Base-by-base conservation (phyloP, 2,888 invertebrate species). In the Drosophila neonasuta region DNA sequence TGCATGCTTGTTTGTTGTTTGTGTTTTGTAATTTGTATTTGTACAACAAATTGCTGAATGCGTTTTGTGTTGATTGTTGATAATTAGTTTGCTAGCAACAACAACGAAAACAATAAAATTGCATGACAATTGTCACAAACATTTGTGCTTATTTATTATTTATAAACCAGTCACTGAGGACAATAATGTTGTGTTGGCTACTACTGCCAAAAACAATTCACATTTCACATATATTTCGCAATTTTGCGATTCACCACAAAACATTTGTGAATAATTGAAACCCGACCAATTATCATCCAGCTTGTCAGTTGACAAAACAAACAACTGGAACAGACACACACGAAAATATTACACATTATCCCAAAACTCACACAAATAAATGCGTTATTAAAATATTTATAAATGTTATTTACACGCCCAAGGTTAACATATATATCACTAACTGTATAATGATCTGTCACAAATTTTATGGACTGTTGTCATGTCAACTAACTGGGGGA, bases 231-330 rank as follows among this genome's bases (percentile, higher is more conserved):
- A 15, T 41, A 41, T 51, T 34, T 32, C 10, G 17, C 7, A 41
- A 50, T 55, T 55, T 48, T 68, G 1, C 20, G 42, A 71, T 71
- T 63, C 50, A 68, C 63, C 71, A 39, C 59, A 58, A 9, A 62
- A 50, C 48, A 72, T 69, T 58, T 67, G 45, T 71, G 66, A 80
- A 80, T 80, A 78, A 83, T 83, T 80, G 66, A 80, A 62, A 66
- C 34, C 44, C 49, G 62, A 59, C 73, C 78, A 80, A 80, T 80
- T 84, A 69, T 68, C 67, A 29, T 55, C 30, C 20, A 55, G 46
- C 54, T 60, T 77, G 75, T 69, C 75, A 60, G 48, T 58, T 56
- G 71, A 61, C 75, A 80, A 74, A 68, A 32, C 32, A 46, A 46
- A 13, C 13, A 29, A 29, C 20, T 32, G 10, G 8, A 46, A 32